Conservation (phyloP, 2,113 vertebrate genomes). For the Paramisgurnus dabryanus region DNA sequence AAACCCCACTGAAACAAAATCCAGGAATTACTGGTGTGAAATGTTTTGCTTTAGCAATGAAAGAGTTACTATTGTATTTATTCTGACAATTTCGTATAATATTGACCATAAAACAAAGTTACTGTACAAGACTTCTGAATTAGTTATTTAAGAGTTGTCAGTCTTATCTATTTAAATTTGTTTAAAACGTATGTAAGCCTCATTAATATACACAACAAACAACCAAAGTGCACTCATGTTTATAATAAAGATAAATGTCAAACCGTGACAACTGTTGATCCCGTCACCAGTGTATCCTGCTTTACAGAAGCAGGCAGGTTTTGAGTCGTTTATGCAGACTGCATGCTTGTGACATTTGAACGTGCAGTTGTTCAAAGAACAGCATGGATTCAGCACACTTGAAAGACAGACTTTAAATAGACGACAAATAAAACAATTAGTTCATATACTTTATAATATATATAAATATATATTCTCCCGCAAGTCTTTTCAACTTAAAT, state of each 20-base stretch:
- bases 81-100: no score
- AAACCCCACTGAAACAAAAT: no score
- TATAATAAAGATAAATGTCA: slow-evolving; percentile 44
- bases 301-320: slow-evolving; percentile 65
- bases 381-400: slow-evolving; percentile 70
- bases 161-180: neutral
- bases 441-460: neutral
- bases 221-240: neutral
- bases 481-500: neutral
- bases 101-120: neutral
- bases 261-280: slow-evolving; percentile 67
- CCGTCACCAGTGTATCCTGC: slow-evolving; percentile 74
- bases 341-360: slow-evolving; percentile 66
- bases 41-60: no score
- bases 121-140: neutral
- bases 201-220: no score
- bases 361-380: slow-evolving; percentile 65
- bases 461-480: neutral
- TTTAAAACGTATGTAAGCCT: no score
- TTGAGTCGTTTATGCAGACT: slow-evolving; percentile 63
- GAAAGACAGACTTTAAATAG: slow-evolving; percentile 72
- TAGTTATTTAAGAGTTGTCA: neutral
- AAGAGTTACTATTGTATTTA: no score
- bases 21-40: no score
- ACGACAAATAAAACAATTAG: neutral